These are phyloP conservation scores for Xenops minutus DNA, from an alignment of 2,797 vertebrate genomes.

Conservation along the genomic window DNA sequence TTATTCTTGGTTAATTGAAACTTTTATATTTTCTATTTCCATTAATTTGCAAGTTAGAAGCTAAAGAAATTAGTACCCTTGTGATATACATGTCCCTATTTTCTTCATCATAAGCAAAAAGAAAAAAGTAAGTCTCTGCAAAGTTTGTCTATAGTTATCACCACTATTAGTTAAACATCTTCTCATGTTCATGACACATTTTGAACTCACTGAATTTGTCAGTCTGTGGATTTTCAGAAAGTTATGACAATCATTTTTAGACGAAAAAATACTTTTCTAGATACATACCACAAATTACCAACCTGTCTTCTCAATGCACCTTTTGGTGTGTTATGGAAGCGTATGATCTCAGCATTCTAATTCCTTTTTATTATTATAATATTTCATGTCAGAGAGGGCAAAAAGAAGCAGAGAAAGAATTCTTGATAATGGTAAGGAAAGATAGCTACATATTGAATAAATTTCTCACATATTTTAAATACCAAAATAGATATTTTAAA, in stretches of 20 bases:
- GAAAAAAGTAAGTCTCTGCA: neutral
- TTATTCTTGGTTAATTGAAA: neutral
- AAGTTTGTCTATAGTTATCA: neutral
- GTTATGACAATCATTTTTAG: neutral
- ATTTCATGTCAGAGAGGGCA: neutral
- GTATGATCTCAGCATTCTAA: neutral
- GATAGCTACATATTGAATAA: neutral
- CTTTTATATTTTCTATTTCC: neutral
- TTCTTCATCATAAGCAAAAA: neutral
- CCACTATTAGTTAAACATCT: neutral
- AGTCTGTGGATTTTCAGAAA: neutral
- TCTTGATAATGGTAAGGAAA: neutral
- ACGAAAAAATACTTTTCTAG: neutral
- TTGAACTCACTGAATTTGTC: neutral
- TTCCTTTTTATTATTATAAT: neutral
- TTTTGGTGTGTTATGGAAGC: neutral
- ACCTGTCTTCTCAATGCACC: rapidly evolving
- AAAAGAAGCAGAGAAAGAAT: neutral
- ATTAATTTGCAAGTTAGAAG: conserved; percentile 4
- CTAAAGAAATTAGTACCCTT: neutral
- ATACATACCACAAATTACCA: neutral
- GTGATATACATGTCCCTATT: neutral
- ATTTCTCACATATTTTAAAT: neutral
- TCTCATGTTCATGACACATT: neutral
- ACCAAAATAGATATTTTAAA: neutral